These are phyloP conservation scores for Heliconius congener DNA, from an alignment of 1,140 invertebrate genomes.

Conservation along the genomic window DNA sequence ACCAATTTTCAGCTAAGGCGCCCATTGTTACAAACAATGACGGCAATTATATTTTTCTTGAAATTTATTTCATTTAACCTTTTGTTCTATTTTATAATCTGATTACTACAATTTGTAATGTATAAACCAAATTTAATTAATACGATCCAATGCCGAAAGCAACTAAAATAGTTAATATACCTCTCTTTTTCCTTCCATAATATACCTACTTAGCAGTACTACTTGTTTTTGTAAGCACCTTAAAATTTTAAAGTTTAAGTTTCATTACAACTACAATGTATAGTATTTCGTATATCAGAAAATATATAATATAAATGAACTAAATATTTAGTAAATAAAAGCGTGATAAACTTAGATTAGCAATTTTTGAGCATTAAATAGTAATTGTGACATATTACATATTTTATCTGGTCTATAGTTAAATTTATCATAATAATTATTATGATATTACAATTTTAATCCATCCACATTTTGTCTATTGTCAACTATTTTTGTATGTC, in stretches of 20 bases:
- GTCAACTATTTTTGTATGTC: slow-evolving; percentile 17
- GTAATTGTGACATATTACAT: neutral
- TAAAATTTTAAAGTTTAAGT: no score
- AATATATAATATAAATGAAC: no score
- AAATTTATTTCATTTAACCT: no score
- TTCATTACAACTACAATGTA: no score
- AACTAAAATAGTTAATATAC: neutral
- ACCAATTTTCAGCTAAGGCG: neutral
- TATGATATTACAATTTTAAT: slow-evolving; percentile 18
- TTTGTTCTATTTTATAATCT: no score
- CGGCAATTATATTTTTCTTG: no score
- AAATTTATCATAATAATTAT: no score
- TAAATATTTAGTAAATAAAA: neutral
- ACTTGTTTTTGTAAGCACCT: no score
- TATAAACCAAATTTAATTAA: neutral
- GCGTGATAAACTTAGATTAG: slow-evolving; percentile 15
- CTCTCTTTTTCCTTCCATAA: neutral
- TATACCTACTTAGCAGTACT: neutral
- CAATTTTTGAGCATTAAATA: neutral
- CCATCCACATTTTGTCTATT: slow-evolving; percentile 25
- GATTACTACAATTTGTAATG: no score
- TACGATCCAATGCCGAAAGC: neutral
- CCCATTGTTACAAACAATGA: neutral
- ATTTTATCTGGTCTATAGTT: neutral
- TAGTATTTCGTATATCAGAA: neutral